Percentiles rank a stretch among this genome's conserved stretches.
Conservation (phyloP, 53 echinoderm and acorn worm genomes). For the Patiria pectinifera region DNA sequence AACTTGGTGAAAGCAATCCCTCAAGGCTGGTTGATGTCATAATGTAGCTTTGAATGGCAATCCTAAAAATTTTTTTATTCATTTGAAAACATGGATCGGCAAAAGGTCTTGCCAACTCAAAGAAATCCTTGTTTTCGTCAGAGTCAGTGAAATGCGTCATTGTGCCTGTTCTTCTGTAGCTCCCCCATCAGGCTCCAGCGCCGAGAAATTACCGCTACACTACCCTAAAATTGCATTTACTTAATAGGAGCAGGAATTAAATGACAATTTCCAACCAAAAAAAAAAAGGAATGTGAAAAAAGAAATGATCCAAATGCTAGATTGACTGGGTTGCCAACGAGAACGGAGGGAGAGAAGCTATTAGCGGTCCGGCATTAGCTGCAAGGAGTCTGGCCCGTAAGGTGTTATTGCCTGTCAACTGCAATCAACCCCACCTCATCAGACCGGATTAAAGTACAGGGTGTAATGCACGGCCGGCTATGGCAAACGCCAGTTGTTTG, state of each 20-base stretch:
- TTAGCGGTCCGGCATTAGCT: slow-evolving; percentile 28
- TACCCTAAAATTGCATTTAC: background rate
- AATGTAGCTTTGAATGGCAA: background rate
- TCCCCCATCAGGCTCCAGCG: background rate
- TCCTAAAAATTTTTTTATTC: background rate
- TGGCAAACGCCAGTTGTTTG: slow-evolving; percentile 50
- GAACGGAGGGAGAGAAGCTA: slow-evolving; percentile 18
- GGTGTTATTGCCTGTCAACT: slow-evolving; percentile 60
- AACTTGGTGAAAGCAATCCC: slow-evolving; percentile 6
- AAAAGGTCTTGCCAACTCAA: background rate
- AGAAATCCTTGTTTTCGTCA: background rate
- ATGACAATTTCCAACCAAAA: background rate
- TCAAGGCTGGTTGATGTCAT: background rate
- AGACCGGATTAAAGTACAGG: slow-evolving; percentile 23
- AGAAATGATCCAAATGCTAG: background rate
- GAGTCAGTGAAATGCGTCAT: background rate
- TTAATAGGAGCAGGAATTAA: slow-evolving; percentile 40
- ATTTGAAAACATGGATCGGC: background rate
- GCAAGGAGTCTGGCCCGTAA: slow-evolving; percentile 6
- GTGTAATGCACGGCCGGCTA: background rate
- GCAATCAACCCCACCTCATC: slow-evolving; percentile 46
- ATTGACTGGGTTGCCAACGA: background rate
- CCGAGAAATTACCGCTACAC: background rate
- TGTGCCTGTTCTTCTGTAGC: background rate
- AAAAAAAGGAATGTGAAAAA: background rate